phyloP scores from a whole-genome alignment of 2,113 vertebrate species.

The Brachionichthys hirsutus region DNA sequence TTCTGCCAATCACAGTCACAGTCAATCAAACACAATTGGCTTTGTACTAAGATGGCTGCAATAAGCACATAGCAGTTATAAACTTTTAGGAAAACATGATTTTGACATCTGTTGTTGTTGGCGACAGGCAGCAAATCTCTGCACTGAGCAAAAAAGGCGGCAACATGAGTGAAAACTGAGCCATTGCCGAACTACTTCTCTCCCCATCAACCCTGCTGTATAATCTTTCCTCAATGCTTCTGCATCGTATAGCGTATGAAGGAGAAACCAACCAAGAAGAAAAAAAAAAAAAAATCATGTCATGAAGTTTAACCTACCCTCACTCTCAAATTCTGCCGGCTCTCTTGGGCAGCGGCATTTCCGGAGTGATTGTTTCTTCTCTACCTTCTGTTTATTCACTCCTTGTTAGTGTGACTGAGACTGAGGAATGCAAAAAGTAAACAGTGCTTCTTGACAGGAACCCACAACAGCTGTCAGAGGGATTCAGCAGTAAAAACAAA shows the following conservation, averaged over 20 bases:
- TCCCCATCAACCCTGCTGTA: conserved; percentile 1
- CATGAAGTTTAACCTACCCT: conserved; percentile 54
- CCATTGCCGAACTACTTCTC: conserved; percentile 25
- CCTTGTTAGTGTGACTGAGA: conserved; percentile 57
- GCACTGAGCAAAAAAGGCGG: conserved; percentile 42
- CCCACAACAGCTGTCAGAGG: conserved; percentile 69
- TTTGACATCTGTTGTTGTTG: conserved; percentile 65
- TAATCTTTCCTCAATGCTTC: conserved; percentile 24
- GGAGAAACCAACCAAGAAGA: conserved; percentile 33
- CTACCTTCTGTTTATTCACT: conserved; percentile 55
- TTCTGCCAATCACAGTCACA: conserved; percentile 70
- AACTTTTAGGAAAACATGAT: conserved; percentile 60
- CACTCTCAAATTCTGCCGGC: conserved; percentile 34
- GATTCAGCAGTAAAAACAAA: conserved; percentile 63
- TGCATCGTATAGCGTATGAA: conserved; percentile 25
- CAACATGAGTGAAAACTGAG: conserved; percentile 27
- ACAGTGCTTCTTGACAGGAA: conserved; percentile 66
- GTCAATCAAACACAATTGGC: conserved; percentile 64
- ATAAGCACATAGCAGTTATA: conserved; percentile 54
- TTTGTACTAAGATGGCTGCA: conserved; percentile 45
- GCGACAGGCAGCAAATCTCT: conserved; percentile 49
- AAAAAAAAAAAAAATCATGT: conserved; percentile 28
- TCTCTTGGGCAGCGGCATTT: conserved; percentile 48
- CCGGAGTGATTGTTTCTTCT: conserved; percentile 13
- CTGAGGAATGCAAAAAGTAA: conserved; percentile 33